Evolutionary conservation across 2,113 vertebrate genomes (phyloP).

Genomic region (Eretmochelys imbricata): DNA sequence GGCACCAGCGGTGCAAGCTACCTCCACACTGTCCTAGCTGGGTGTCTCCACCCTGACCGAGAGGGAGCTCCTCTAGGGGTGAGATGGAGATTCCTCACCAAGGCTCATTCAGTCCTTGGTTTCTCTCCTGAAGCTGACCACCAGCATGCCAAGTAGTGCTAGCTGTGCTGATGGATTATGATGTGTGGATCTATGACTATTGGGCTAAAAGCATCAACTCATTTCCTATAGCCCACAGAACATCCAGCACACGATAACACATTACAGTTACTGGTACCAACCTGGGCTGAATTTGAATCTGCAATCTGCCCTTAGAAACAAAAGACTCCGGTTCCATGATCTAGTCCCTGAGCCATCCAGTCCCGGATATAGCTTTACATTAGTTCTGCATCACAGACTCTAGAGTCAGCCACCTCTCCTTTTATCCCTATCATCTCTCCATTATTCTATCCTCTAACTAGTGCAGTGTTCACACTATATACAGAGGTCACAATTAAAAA

Average conservation of each 20-base stretch:
- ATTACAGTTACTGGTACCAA: fast-evolving
- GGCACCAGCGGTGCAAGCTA: neutral
- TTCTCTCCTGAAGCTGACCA: neutral
- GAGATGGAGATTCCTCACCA: neutral
- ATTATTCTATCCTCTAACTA: neutral
- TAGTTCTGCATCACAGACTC: neutral
- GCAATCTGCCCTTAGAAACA: neutral
- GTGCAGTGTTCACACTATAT: fast-evolving
- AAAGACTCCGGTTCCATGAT: neutral
- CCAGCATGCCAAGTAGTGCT: neutral
- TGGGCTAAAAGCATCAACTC: neutral
- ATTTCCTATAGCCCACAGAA: neutral
- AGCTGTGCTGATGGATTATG: neutral
- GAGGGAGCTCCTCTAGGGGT: neutral
- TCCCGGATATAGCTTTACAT: neutral
- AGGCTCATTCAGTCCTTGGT: neutral
- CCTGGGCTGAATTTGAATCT: fast-evolving
- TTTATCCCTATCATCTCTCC: neutral
- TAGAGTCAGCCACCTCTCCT: fast-evolving
- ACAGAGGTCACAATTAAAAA: neutral
- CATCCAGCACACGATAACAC: neutral
- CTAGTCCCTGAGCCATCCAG: neutral
- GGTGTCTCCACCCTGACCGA: neutral
- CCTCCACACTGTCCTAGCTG: neutral
- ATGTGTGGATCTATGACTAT: neutral